These are phyloP conservation scores for Acanthurus tractus DNA, from an alignment of 2,797 vertebrate genomes.

Conservation along the genomic window DNA sequence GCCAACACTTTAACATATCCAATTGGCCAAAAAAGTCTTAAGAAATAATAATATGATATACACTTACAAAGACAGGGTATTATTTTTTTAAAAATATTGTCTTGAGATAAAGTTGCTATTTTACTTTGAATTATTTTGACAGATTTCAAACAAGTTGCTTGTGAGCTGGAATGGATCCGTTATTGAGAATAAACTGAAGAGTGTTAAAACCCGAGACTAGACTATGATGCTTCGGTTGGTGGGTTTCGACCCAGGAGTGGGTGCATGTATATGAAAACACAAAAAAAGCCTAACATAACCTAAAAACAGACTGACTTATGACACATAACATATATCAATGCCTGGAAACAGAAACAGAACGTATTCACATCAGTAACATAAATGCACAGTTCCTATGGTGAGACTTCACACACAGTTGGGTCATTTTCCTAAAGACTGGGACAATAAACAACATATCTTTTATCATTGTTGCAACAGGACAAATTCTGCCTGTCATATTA, in stretches of 20 bases:
- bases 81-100: slow-evolving; percentile 1
- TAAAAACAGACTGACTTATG: slow-evolving; percentile 32
- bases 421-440: too few relatives aligned
- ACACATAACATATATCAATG: neutral
- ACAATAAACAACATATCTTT: neutral
- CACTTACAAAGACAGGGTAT: slow-evolving; percentile 42
- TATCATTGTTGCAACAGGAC: slow-evolving; percentile 18
- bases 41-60: slow-evolving; percentile 27
- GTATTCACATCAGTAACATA: slow-evolving; percentile 32
- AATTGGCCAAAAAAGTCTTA: slow-evolving; percentile 12
- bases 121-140: slow-evolving; percentile 10
- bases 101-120: slow-evolving; percentile 29
- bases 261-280: slow-evolving; percentile 17
- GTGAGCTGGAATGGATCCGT: slow-evolving; percentile 28
- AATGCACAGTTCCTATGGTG: slow-evolving; percentile 20
- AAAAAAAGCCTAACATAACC: slow-evolving; percentile 1
- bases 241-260: slow-evolving; percentile 46
- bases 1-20: slow-evolving; percentile 26
- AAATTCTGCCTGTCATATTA: slow-evolving; percentile 9
- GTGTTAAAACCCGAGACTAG: slow-evolving; percentile 58
- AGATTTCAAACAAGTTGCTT: slow-evolving; percentile 14
- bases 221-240: slow-evolving; percentile 32
- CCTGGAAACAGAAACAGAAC: slow-evolving; percentile 3
- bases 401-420: slow-evolving; percentile 14
- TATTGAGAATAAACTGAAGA: slow-evolving; percentile 14